Evolutionary conservation across 2,888 invertebrate species (phyloP).

Genomic region (Limnephilus auricula): DNA sequence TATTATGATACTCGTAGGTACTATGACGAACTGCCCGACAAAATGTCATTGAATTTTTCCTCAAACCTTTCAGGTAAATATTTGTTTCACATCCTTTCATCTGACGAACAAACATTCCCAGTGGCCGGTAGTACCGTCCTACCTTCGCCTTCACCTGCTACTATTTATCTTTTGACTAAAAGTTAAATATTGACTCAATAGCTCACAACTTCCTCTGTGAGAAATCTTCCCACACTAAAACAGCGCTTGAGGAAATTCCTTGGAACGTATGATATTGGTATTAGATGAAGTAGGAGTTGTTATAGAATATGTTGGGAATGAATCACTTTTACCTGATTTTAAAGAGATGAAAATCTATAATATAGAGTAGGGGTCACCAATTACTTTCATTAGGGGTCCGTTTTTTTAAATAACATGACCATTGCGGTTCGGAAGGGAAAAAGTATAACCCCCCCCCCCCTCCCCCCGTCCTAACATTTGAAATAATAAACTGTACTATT

Average conservation of each 20-base stretch:
- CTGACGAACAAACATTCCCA: background rate
- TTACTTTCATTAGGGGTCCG: no score
- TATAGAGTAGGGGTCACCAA: no score
- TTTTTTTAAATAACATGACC: no score
- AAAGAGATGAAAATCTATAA: no score
- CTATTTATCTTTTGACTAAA: conserved; percentile 9
- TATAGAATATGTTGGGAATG: no score
- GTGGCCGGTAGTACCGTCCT: background rate
- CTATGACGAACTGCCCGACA: background rate
- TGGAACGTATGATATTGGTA: background rate
- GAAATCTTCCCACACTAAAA: conserved; percentile 29
- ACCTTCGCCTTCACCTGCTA: conserved; percentile 21
- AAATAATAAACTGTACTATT: no score
- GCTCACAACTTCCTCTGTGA: conserved; percentile 14
- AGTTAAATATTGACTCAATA: conserved; percentile 7
- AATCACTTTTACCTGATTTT: no score
- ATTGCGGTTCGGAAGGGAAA: no score
- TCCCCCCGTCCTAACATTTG: no score
- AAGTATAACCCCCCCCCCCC: no score
- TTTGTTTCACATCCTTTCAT: background rate
- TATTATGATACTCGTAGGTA: background rate
- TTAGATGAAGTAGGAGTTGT: background rate
- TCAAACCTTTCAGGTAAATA: background rate
- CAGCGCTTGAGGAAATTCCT: background rate
- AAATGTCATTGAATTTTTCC: background rate